These are phyloP conservation scores for Gymnocheta viridis DNA, from an alignment of 2,888 invertebrate genomes.

Conservation along the genomic window DNA sequence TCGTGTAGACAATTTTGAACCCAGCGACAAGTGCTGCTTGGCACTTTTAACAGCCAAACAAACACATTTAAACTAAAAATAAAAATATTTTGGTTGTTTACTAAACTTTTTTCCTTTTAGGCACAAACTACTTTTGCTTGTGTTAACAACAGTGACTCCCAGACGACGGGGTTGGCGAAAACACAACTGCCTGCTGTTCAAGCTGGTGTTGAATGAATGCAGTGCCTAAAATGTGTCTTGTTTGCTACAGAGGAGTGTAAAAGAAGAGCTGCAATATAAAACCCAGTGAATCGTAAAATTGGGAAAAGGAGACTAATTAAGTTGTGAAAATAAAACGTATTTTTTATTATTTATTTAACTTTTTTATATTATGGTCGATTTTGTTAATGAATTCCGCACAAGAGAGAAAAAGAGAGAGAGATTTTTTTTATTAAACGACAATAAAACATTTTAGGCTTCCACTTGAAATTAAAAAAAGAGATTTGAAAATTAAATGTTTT, in stretches of 20 bases:
- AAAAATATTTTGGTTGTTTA: slow-evolving; percentile 30
- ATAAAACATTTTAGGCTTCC: slow-evolving; percentile 9
- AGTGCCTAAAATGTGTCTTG: background rate
- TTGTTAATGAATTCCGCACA: background rate
- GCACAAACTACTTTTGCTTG: slow-evolving; percentile 37
- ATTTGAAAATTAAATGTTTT: slow-evolving; percentile 27
- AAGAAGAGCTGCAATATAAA: slow-evolving; percentile 19
- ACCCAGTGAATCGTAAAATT: background rate
- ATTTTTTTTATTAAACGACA: slow-evolving; percentile 17
- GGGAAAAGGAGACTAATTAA: slow-evolving; percentile 54
- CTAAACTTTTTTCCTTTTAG: slow-evolving; percentile 10
- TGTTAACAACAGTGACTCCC: slow-evolving; percentile 1
- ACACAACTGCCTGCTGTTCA: slow-evolving; percentile 26
- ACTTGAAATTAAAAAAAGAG: slow-evolving; percentile 13
- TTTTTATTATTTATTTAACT: slow-evolving; percentile 11
- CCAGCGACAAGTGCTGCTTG: slow-evolving; percentile 53
- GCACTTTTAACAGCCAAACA: slow-evolving; percentile 46
- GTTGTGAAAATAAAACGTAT: slow-evolving; percentile 42
- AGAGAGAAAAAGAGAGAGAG: no score
- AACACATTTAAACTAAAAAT: slow-evolving; percentile 2
- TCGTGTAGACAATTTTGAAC: slow-evolving; percentile 53
- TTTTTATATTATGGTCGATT: background rate
- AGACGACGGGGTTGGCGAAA: slow-evolving; percentile 5
- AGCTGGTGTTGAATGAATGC: slow-evolving; percentile 22
- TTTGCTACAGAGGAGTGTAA: background rate